Percentiles rank a stretch among this genome's conserved stretches.
Conservation (phyloP, 1,140 invertebrate species). For the Aphelenchoides besseyi region DNA sequence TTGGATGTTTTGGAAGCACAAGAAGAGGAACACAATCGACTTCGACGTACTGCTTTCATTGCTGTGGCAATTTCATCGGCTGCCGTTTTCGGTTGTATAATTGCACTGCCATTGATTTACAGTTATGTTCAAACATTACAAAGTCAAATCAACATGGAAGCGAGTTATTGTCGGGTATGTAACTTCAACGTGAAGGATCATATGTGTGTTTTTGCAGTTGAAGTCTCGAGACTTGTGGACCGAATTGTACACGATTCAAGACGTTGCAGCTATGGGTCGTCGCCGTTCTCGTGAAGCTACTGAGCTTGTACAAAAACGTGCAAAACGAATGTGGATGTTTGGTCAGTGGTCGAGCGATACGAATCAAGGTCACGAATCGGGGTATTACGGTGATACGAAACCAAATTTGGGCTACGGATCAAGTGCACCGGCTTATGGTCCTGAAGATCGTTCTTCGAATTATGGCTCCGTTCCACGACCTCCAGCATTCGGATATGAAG, state of each 20-base stretch:
- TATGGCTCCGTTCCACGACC: neutral
- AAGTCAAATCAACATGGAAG: constrained; percentile 9
- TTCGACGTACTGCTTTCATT: neutral
- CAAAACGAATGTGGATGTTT: constrained; percentile 15
- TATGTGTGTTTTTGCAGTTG: neutral
- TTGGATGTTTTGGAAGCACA: neutral
- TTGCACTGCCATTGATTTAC: constrained; percentile 3
- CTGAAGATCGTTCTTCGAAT: neutral
- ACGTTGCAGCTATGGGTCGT: neutral
- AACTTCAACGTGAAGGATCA: neutral
- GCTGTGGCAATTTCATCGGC: neutral
- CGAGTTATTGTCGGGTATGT: neutral
- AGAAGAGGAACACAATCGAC: constrained; percentile 9
- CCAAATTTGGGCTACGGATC: neutral
- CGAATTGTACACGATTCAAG: neutral
- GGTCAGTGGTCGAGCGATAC: neutral
- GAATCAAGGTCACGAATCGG: neutral
- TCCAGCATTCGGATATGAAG: constrained; percentile 1
- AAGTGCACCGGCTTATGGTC: neutral
- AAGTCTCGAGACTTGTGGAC: neutral
- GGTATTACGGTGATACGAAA: no score
- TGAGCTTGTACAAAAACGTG: neutral
- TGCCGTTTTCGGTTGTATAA: neutral
- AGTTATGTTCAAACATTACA: neutral
- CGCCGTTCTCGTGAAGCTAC: neutral